Evolutionary conservation across 2,113 vertebrate genomes (phyloP), one percentile per base, ranked within the genome.

Genomic region (Dicerorhinus sumatrensis): DNA sequence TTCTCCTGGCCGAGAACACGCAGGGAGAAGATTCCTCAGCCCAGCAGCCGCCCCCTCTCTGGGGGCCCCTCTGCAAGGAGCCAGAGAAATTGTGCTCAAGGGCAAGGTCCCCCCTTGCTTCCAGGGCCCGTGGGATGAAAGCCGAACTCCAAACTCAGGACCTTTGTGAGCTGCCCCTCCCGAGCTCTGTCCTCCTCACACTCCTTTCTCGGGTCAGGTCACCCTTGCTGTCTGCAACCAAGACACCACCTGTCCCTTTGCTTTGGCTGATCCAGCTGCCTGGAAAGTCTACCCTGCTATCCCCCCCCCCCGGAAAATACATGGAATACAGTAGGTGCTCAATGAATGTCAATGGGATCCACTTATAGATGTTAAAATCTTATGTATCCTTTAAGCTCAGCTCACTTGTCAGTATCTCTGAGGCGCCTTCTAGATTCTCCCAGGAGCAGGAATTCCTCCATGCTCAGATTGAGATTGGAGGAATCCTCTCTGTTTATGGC

Each of bases 271-370:
- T 18, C 18, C 6, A 0, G 23, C 51, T 48, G 36, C 62, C 81
- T 48, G 56, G 18, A 31, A 29, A 39, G 23, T 9, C 48, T 11
- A 54, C 79, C 65, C 27, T 87, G 58, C 27, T 25, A 13, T 39
- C 18, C 39, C 70, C 63, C 42, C 5, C 1, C 3, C 46, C 69
- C 33, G 51, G 13, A 60, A 85, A 25, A 48, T 16, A 1, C 6
- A 89, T 0, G 10, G 79, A 10, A n/a, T 21, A 20, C 21, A 63
- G 33, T 20, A 48, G 84, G 62, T 9, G 62, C 39, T 87, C 75
- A 27, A 20, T 48, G 10, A 0, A 33, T 25, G 13, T 4, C 39
- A 18, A 0, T 6, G 2, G 11, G 10, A 48, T 29, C n/a, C 54
- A 9, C 21, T 1, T n/a, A 33, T 4, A 39, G 20, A 16, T 10